Evolutionary conservation across 2,797 vertebrate genomes (phyloP), one percentile per base, ranked within the genome.

Genomic region (Graptemys geographica): DNA sequence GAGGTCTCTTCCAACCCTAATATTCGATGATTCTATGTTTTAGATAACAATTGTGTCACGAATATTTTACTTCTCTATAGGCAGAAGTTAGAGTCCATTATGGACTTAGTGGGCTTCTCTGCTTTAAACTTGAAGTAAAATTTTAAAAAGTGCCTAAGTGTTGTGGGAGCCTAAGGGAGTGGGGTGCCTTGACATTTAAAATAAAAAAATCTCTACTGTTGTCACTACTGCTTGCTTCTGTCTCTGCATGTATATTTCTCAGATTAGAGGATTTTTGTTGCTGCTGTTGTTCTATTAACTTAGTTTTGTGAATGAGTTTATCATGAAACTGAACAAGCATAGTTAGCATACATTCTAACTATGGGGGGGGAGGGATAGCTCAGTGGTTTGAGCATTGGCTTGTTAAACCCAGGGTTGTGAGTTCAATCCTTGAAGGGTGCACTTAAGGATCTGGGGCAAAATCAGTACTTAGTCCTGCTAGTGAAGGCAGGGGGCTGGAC

Each of bases 301-400:
- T 41, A 41, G 3, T 79, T 53, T 82, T 83, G 65, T 78, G 81
- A 88, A 93, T 91, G 65, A 62, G 84, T 76, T 89, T 86, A 87
- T 92, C 83, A 90, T 55, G 79, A 92, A 92, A 88, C 53, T 88
- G 56, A 88, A 69, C 79, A 94, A 96, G 62, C 23, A 76, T 95
- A 69, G 81, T 93, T 92, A 89, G 47, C 82, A 57, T 92, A 15
- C 28, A 72, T 59, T 85, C 41, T 41, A 41, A 5, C 41, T 41
- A 41, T 41, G 41, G 41, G 5, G 41, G 41, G 41, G 41, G 41
- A 41, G 41, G 41, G 41, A 41, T 41, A 41, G 41, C 41, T 41
- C 41, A 41, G 41, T 41, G 41, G 41, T 41, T 41, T 41, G 41
- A 41, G 41, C 41, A 41, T 41, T 41, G 41, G 41, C 41, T 5